Evolutionary conservation across 2,113 vertebrate genomes (phyloP), one percentile per base, ranked within the genome.

Genomic region (Catharus bicknelli): DNA sequence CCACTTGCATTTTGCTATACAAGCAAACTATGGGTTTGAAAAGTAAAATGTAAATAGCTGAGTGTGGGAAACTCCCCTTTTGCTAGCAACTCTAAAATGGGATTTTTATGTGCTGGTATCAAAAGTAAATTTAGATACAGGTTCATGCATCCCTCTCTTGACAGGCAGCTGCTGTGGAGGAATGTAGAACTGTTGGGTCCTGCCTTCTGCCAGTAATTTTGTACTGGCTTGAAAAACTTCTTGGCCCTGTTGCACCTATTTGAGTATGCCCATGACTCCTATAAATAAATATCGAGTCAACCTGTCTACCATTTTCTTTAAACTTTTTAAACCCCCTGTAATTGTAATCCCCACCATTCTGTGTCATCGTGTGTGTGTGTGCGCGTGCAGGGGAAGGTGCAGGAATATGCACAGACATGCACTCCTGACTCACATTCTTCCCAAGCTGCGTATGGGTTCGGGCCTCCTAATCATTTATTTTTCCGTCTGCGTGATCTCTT

Each of bases 151-250:
- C 58, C 26, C 21, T 85, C 70, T 85, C 67, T 69, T 93, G 82
- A 85, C 87, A 83, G 70, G 86, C 95, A 94, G 91, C 84, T 94
- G 94, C 92, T 94, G 34, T 6, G 11, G 32, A 66, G 92, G 89
- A 96, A 95, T 89, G 93, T 51, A 42, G 81, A 92, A 47, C 86
- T 85, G 92, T 84, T 90, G 53, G 18, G 55, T 84, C 88, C 89
- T 95, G 93, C 74, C 74, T 89, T 69, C 67, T 88, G 68, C 59
- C 75, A 69, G 53, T 68, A 22, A 67, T 48, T 91, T 70, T 80
- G 67, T 32, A 17, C 74, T 76, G 76, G 36, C 75, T 91, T 59
- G 75, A 80, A 88, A 79, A 80, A 63, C 48, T 80, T 36, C 87
- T 73, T 88, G 84, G 78, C 72, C 48, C 26, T 13, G 9, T 43